phyloP scores from a whole-genome alignment of 2,113 vertebrate species.

The Euleptes europaea region DNA sequence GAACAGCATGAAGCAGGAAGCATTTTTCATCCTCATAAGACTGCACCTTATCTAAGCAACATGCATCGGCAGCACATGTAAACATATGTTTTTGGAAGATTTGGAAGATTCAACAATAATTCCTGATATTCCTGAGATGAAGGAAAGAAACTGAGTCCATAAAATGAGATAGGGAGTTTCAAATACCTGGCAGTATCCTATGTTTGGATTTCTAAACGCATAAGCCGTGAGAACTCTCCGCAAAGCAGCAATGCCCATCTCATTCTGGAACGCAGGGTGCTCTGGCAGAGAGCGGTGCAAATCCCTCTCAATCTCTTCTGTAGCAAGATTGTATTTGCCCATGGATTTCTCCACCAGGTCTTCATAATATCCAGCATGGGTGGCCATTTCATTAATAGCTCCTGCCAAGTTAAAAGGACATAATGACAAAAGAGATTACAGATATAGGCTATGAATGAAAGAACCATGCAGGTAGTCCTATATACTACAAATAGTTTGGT shows the following conservation, averaged over 20 bases:
- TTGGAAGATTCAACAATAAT: not conserved
- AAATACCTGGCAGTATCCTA: conserved; percentile 96
- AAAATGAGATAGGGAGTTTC: not conserved
- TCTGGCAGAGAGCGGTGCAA: conserved; percentile 96
- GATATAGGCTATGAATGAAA: not conserved
- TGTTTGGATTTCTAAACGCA: conserved; percentile 96
- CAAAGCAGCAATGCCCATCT: conserved; percentile 97
- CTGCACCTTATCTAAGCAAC: not conserved
- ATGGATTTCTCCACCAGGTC: conserved; percentile 97
- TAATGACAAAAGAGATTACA: conserved; percentile 9
- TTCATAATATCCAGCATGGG: conserved; percentile 95
- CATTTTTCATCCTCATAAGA: too few species aligned
- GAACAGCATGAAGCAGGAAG: too few species aligned
- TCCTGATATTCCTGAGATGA: not conserved
- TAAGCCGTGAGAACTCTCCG: conserved; percentile 95
- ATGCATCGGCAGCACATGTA: not conserved
- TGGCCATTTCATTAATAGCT: conserved; percentile 96
- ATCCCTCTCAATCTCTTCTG: conserved; percentile 97
- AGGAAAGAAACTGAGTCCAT: not conserved
- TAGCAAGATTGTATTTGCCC: conserved; percentile 96
- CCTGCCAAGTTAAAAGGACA: conserved; percentile 71
- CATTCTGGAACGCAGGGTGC: conserved; percentile 97
- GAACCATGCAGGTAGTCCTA: not conserved
- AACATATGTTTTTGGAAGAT: not conserved
- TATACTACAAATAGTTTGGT: not conserved